phyloP scores from a whole-genome alignment of 2,113 vertebrate species.

The Otocyon megalotis region DNA sequence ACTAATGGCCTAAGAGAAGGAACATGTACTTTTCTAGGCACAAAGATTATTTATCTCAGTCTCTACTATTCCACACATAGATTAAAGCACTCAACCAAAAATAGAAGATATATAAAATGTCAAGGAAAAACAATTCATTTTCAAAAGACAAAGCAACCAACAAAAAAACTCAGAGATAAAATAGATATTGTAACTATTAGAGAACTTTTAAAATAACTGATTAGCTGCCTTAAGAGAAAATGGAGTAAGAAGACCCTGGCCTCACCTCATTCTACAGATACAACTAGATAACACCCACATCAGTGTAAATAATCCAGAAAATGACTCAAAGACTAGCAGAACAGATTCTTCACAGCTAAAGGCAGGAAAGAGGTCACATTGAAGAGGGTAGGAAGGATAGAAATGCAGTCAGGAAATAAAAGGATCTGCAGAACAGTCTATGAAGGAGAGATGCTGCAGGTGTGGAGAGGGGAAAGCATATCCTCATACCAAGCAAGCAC shows the following conservation, averaged over 20 bases:
- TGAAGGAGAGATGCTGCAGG: background rate
- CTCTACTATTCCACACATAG: background rate
- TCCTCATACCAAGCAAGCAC: background rate
- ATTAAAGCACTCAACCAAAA: background rate
- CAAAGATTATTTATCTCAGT: background rate
- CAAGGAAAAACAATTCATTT: background rate
- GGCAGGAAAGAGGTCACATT: background rate
- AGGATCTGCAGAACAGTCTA: background rate
- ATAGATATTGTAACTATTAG: background rate
- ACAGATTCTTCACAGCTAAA: background rate
- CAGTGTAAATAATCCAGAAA: background rate
- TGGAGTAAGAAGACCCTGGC: background rate
- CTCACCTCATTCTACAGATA: background rate
- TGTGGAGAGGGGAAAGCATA: background rate
- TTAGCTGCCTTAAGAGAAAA: background rate
- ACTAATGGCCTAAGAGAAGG: background rate
- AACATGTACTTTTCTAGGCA: background rate
- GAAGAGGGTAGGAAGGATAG: background rate
- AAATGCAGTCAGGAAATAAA: background rate
- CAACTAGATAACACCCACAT: background rate
- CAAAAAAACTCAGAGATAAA: background rate
- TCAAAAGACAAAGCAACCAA: slow-evolving; percentile 17
- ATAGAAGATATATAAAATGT: background rate
- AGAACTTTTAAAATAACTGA: background rate
- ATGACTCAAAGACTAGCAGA: background rate